Evolutionary conservation across 2,797 vertebrate genomes (phyloP).

Genomic region (Coccyzus lansbergi): DNA sequence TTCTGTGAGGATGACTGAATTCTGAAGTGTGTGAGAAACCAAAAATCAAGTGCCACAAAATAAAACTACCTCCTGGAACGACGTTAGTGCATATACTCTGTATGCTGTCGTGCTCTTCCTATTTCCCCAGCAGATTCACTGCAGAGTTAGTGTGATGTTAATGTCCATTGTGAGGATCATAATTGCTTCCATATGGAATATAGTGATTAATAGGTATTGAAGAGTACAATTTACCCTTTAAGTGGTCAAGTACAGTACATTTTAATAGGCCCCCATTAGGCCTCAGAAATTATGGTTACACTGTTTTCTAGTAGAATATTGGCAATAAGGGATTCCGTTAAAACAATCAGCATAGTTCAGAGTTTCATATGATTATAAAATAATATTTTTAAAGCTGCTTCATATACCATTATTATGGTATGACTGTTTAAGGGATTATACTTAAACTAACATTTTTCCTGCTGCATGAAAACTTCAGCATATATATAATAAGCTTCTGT

Average conservation of each 20-base stretch:
- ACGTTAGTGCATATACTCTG: neutral
- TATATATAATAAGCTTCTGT: slow-evolving; percentile 32
- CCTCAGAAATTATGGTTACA: slow-evolving; percentile 48
- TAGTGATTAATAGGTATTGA: slow-evolving; percentile 33
- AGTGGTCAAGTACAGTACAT: slow-evolving; percentile 31
- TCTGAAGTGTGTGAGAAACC: slow-evolving; percentile 27
- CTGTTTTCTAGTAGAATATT: slow-evolving; percentile 47
- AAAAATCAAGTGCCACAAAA: slow-evolving; percentile 4
- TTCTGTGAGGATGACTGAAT: neutral
- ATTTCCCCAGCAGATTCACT: slow-evolving; percentile 21
- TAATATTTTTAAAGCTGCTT: slow-evolving; percentile 66
- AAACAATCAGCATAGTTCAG: slow-evolving; percentile 39
- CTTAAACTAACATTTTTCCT: slow-evolving; percentile 68
- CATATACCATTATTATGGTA: slow-evolving; percentile 58
- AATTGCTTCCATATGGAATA: slow-evolving; percentile 51
- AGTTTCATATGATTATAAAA: slow-evolving; percentile 57
- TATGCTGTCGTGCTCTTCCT: neutral
- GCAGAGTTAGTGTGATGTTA: neutral
- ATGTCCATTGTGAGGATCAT: slow-evolving; percentile 24
- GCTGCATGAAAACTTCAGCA: slow-evolving; percentile 28
- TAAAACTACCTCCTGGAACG: slow-evolving; percentile 57
- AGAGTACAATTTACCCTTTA: slow-evolving; percentile 50
- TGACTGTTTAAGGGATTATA: slow-evolving; percentile 68
- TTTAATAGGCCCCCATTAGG: slow-evolving; percentile 11
- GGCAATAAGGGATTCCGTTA: slow-evolving; percentile 53